Evolutionary conservation across 2,888 invertebrate species (phyloP).

Genomic region (Eupithecia inturbata): DNA sequence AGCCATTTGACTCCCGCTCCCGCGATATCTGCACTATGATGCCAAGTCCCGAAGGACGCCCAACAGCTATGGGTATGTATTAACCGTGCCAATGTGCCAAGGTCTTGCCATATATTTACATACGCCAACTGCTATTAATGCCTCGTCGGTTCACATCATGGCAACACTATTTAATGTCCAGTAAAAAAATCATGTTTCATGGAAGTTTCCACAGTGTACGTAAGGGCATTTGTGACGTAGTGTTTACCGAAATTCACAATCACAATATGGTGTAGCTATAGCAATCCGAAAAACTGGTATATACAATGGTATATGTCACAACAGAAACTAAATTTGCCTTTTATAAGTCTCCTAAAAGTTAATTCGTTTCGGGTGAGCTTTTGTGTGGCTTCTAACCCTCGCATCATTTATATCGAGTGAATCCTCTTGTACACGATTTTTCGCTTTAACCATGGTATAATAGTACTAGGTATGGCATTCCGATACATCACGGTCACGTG

Average conservation of each 20-base stretch:
- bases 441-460: no score
- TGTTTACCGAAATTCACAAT: constrained; percentile 10
- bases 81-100: constrained; percentile 34
- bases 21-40: constrained; percentile 10
- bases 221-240: constrained; percentile 18
- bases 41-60: constrained; percentile 32
- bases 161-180: constrained; percentile 26
- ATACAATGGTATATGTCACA: no score
- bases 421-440: not conserved
- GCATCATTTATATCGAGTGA: not conserved
- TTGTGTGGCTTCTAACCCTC: not conserved
- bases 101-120: constrained; percentile 28
- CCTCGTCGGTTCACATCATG: constrained; percentile 19
- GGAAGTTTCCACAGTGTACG: constrained; percentile 21
- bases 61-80: constrained; percentile 11
- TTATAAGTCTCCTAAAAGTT: not conserved
- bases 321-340: not conserved
- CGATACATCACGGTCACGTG: no score
- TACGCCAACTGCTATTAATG: constrained; percentile 29
- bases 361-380: not conserved
- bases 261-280: not conserved
- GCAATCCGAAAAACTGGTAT: constrained; percentile 4
- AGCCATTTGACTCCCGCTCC: constrained; percentile 1
- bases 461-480: no score
- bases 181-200: constrained; percentile 24